Conservation (phyloP, 1,140 invertebrate species). For the Battus philenor region DNA sequence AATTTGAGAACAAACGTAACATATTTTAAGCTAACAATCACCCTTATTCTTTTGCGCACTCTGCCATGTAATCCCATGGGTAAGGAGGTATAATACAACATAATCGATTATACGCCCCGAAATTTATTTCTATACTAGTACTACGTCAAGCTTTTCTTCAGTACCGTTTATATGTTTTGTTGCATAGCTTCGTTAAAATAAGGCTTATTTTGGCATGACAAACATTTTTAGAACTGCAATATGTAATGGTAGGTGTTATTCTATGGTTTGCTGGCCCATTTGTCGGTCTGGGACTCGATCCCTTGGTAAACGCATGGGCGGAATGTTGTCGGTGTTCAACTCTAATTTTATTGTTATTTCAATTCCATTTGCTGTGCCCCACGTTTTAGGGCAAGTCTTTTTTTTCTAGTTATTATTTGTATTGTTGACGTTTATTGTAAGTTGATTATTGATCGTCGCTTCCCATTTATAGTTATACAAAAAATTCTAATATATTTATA, state of each 20-base stretch:
- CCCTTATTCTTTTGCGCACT: slow-evolving; percentile 36
- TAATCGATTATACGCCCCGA: slow-evolving; percentile 65
- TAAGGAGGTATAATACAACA: slow-evolving; percentile 55
- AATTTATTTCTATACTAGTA: slow-evolving; percentile 44
- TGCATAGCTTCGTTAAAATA: slow-evolving; percentile 20
- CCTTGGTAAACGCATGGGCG: slow-evolving; percentile 50
- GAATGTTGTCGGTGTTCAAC: slow-evolving; percentile 50
- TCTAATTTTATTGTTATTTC: slow-evolving; percentile 69
- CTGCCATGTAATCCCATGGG: slow-evolving; percentile 39
- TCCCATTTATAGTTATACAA: too few species aligned
- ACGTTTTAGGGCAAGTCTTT: slow-evolving; percentile 34
- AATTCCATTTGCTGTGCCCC: slow-evolving; percentile 49
- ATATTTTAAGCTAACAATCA: slow-evolving; percentile 40
- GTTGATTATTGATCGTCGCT: slow-evolving; percentile 34
- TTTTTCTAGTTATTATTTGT: slow-evolving; percentile 53
- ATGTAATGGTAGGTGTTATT: slow-evolving; percentile 15
- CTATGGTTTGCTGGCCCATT: slow-evolving; percentile 56
- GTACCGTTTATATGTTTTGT: too few species aligned
- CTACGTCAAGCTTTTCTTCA: slow-evolving; percentile 12
- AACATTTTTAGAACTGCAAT: not conserved
- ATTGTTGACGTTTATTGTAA: slow-evolving; percentile 42
- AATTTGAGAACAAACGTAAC: slow-evolving; percentile 22
- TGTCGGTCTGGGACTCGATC: slow-evolving; percentile 31
- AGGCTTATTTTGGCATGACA: slow-evolving; percentile 24
- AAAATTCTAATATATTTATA: too few species aligned